phyloP scores from a whole-genome alignment of 2,113 vertebrate species.

The Athene cunicularia region DNA sequence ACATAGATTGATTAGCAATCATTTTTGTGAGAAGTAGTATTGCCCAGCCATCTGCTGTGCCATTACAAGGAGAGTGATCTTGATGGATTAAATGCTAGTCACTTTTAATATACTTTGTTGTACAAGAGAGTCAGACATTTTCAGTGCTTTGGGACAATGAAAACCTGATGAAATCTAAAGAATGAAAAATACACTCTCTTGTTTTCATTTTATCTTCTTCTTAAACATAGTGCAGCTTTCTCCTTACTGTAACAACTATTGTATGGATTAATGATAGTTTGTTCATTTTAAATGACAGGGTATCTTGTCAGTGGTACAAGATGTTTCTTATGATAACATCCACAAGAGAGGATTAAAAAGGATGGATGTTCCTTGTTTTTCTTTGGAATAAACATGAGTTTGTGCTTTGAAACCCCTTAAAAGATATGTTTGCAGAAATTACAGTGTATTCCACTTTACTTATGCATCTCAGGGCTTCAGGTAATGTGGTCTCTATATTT shows the following conservation, averaged over 20 bases:
- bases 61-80: constrained; percentile 1
- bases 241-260: not conserved
- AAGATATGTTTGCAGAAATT: not conserved
- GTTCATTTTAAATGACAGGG: not conserved
- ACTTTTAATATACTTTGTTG: not conserved
- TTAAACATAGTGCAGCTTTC: not conserved
- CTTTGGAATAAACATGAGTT: not conserved
- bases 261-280: not conserved
- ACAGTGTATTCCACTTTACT: not conserved
- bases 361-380: not conserved
- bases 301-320: not conserved
- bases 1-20: not conserved
- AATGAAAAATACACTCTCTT: not conserved
- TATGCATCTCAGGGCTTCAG: not conserved
- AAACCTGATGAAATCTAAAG: not conserved
- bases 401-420: not conserved
- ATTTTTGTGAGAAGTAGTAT: not conserved
- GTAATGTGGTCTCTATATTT: not conserved
- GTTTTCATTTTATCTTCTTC: not conserved
- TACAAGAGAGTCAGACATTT: not conserved
- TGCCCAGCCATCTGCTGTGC: constrained; percentile 14
- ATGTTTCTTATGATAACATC: not conserved
- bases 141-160: not conserved
- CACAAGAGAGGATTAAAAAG: not conserved
- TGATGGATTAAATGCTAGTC: constrained; percentile 1